These are phyloP conservation scores for Pheosia gnoma DNA, from an alignment of 2,888 invertebrate species.

Conservation along the genomic window DNA sequence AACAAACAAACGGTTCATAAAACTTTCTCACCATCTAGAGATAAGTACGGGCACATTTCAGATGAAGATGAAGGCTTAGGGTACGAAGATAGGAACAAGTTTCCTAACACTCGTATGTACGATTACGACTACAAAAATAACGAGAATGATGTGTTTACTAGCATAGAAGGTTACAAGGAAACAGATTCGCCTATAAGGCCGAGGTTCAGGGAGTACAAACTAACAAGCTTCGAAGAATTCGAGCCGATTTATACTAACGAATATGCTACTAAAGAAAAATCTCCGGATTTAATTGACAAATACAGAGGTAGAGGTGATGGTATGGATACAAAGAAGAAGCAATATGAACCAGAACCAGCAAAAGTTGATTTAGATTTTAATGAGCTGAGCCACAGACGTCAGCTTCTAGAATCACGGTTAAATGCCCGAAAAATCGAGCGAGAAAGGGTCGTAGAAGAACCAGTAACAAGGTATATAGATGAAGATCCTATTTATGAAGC, in stretches of 20 bases:
- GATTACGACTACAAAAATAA: constrained; percentile 79
- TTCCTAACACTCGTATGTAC: constrained; percentile 59
- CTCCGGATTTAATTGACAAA: constrained; percentile 65
- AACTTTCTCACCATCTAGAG: constrained; percentile 71
- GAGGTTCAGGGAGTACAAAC: constrained; percentile 84
- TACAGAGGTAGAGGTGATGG: constrained; percentile 86
- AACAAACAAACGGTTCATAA: constrained; percentile 82
- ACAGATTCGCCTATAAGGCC: constrained; percentile 86
- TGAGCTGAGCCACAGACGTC: constrained; percentile 89
- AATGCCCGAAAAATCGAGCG: constrained; percentile 84
- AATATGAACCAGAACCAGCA: constrained; percentile 65
- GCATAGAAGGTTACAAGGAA: constrained; percentile 70
- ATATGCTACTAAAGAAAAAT: constrained; percentile 58
- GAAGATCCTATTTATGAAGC: constrained; percentile 77
- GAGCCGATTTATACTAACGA: constrained; percentile 80
- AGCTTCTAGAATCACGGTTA: constrained; percentile 90
- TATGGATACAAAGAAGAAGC: constrained; percentile 85
- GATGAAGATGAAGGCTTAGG: constrained; percentile 93
- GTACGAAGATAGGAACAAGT: constrained; percentile 85
- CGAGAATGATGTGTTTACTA: constrained; percentile 74
- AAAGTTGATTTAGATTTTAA: constrained; percentile 77
- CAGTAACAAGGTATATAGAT: constrained; percentile 75
- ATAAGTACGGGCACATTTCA: constrained; percentile 84
- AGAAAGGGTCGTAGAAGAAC: constrained; percentile 65
- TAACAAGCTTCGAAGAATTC: constrained; percentile 78